Evolutionary conservation across 2,797 vertebrate species (phyloP).

Genomic region (Myoxocephalus aenaeus): DNA sequence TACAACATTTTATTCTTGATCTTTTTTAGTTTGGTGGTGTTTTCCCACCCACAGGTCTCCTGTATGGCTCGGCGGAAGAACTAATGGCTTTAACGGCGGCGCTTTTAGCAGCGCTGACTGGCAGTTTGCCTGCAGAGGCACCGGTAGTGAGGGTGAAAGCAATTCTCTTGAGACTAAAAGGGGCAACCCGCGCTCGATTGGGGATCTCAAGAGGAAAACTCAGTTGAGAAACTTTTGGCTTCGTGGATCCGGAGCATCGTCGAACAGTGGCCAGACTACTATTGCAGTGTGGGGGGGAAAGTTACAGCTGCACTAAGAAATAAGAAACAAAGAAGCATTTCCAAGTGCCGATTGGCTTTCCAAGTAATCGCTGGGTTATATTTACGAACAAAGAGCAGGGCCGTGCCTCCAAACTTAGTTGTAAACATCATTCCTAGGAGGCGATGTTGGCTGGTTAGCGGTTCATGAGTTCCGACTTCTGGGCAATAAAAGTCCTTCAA

Average conservation of each 20-base stretch:
- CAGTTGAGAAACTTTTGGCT: neutral
- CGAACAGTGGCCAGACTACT: neutral
- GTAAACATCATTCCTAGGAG: neutral
- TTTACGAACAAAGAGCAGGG: neutral
- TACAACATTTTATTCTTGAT: conserved; percentile 9
- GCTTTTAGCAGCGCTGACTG: conserved; percentile 55
- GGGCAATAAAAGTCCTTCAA: neutral
- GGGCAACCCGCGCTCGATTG: neutral
- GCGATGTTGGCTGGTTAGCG: neutral
- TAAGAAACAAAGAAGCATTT: neutral
- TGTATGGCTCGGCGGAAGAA: conserved; percentile 50
- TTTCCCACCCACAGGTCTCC: conserved; percentile 31
- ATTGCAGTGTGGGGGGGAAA: conserved; percentile 7
- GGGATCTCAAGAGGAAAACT: neutral
- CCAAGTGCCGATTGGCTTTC: neutral
- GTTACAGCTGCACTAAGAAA: conserved; percentile 1
- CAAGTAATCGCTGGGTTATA: neutral
- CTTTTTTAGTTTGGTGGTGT: conserved; percentile 13
- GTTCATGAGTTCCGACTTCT: neutral
- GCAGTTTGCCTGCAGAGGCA: conserved; percentile 45
- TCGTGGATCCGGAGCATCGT: neutral
- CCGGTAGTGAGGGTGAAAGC: conserved; percentile 24
- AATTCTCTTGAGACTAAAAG: conserved; percentile 5
- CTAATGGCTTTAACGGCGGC: conserved; percentile 47
- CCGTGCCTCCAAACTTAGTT: neutral